phyloP scores from a whole-genome alignment of 2,888 invertebrate species.

The Aelia acuminata region DNA sequence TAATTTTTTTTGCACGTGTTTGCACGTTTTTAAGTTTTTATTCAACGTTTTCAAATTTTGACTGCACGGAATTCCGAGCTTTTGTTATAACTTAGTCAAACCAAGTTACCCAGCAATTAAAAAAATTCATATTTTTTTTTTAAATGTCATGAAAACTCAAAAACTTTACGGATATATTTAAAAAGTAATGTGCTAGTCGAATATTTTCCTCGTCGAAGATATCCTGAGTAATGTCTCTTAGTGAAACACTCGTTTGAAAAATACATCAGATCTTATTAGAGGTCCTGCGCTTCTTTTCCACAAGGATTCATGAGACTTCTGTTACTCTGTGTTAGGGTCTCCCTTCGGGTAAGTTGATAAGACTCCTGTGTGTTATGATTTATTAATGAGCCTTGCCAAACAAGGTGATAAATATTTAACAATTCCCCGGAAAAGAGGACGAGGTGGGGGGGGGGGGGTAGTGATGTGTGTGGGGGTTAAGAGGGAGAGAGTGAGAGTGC shows the following conservation, averaged over 20 bases:
- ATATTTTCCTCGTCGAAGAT: too few relatives aligned
- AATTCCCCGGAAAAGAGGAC: not conserved
- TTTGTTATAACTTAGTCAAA: too few relatives aligned
- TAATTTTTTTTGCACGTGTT: too few relatives aligned
- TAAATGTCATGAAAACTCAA: too few relatives aligned
- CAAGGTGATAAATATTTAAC: constrained; percentile 2
- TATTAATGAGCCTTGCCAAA: not conserved
- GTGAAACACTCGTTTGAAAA: not conserved
- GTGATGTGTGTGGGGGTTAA: not conserved
- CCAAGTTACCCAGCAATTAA: too few relatives aligned
- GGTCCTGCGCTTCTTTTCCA: not conserved
- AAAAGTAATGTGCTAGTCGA: too few relatives aligned
- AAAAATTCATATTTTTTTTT: too few relatives aligned
- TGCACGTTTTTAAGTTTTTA: too few relatives aligned
- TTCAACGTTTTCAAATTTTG: too few relatives aligned
- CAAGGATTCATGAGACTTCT: constrained; percentile 2
- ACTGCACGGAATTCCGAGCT: too few relatives aligned
- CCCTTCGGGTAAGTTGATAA: not conserved
- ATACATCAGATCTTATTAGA: not conserved
- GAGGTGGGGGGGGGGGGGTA: not conserved
- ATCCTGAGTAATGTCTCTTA: not conserved
- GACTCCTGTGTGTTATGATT: not conserved
- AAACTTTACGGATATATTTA: too few relatives aligned
- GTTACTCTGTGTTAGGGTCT: not conserved
- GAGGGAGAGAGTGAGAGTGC: not conserved